These are phyloP conservation scores for Gastrophryne carolinensis DNA, from an alignment of 2,797 vertebrate species.

Conservation along the genomic window DNA sequence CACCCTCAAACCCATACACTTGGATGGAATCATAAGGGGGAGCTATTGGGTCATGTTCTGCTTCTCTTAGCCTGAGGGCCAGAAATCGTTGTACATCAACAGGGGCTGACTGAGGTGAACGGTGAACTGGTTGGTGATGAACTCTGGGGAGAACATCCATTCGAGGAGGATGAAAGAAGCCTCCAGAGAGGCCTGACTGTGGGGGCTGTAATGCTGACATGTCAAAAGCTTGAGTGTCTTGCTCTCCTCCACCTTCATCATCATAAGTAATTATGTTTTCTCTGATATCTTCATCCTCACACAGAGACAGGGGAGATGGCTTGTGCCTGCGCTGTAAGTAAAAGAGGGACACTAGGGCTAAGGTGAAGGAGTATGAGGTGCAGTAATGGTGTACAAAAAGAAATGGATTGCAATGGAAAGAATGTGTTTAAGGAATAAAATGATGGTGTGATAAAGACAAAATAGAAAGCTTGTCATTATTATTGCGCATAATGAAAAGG, in stretches of 20 bases:
- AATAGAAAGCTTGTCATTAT: background rate
- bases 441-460: background rate
- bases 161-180: conserved; percentile 68
- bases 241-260: conserved; percentile 75
- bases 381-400: conserved; percentile 23
- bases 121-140: conserved; percentile 68
- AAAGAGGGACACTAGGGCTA: conserved; percentile 77
- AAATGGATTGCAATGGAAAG: background rate
- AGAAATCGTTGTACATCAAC: conserved; percentile 81
- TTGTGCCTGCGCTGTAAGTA: conserved; percentile 75
- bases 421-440: background rate
- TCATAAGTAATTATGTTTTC: conserved; percentile 82
- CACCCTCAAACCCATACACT: conserved; percentile 88
- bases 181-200: conserved; percentile 58
- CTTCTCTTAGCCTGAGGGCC: conserved; percentile 80
- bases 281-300: conserved; percentile 76
- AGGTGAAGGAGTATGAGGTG: conserved; percentile 38
- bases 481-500: background rate
- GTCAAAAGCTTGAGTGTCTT: conserved; percentile 90
- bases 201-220: conserved; percentile 74
- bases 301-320: conserved; percentile 76
- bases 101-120: conserved; percentile 63
- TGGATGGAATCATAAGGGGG: conserved; percentile 90
- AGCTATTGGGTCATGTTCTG: conserved; percentile 82
- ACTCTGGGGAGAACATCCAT: conserved; percentile 83